Base-by-base conservation (phyloP, 2,113 vertebrate species). In the Tautogolabrus adspersus region DNA sequence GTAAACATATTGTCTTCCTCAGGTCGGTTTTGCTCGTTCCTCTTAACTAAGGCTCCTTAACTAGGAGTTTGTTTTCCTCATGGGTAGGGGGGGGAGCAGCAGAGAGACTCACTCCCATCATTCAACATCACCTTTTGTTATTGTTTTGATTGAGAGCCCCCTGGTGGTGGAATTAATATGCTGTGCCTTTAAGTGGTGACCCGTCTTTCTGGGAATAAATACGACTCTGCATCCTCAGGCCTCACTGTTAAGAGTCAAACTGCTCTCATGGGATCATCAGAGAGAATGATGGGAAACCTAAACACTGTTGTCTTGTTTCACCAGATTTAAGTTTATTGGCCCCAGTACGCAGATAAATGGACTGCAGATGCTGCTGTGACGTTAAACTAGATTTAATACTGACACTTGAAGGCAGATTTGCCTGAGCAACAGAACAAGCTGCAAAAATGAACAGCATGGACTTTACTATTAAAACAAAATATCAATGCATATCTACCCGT, bases 281-380 rank as follows among this genome's bases (percentile, higher is more conserved):
- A 52, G 1, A 16, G 56, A 22, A 66, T 73, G 63, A 75, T 83
- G 60, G 54, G 75, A 90, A 91, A 84, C 72, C 72, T 58, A 79
- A 81, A 85, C 40, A 69, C 52, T 85, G 38, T 56, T 86, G 58
- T 82, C 60, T 66, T 66, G n/a, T 46, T 64, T 3, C 38, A 66
- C n/a, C 56, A 77, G 44, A 87, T 62, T 85, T 75, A 56, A 22
- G 34, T 75, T 76, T 70, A 64, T 46, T 80, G 79, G 68, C 77
- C 69, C 9, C 56, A 21, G 34, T 40, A 21, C 15, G 30, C 54
- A 46, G n/a, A 56, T 16, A 77, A 87, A 85, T 81, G 19, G 63
- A 66, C 40, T 40, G 62, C 82, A 89, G 83, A 87, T 83, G 84
- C 54, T 66, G 79, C 63, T 62, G 65, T 83, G 75, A 83, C 62